These are phyloP conservation scores for Gopherus evgoodei DNA, from an alignment of 2,113 vertebrate genomes.

Conservation along the genomic window DNA sequence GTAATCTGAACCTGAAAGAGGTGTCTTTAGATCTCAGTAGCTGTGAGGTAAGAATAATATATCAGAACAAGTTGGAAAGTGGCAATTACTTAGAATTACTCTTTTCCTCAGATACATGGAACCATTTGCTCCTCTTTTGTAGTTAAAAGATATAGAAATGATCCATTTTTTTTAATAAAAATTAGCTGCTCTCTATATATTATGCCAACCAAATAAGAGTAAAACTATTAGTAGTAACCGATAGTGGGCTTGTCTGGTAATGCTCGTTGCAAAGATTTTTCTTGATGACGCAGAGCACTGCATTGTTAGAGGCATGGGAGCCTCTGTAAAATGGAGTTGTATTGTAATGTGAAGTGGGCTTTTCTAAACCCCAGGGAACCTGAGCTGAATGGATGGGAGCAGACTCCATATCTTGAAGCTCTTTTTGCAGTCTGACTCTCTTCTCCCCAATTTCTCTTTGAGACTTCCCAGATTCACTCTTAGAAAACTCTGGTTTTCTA, in stretches of 20 bases:
- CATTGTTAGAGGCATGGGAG: background rate
- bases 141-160: background rate
- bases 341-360: background rate
- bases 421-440: accelerated
- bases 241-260: background rate
- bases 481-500: background rate
- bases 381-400: background rate
- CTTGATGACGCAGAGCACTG: background rate
- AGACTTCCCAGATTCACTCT: background rate
- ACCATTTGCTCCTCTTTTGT: background rate
- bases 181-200: background rate
- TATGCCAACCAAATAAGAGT: background rate
- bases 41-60: constrained; percentile 90
- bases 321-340: background rate
- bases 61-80: constrained; percentile 36
- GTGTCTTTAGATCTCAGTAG: constrained; percentile 96
- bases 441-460: background rate
- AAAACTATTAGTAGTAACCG: background rate
- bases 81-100: background rate
- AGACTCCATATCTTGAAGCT: background rate
- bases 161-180: background rate
- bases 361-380: background rate
- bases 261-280: background rate
- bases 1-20: constrained; percentile 91
- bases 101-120: background rate